A percentile compares a stretch with the other conserved stretches of the same genome.
Conservation (phyloP, 2,888 invertebrate species). For the Lasioglossum figueresi region DNA sequence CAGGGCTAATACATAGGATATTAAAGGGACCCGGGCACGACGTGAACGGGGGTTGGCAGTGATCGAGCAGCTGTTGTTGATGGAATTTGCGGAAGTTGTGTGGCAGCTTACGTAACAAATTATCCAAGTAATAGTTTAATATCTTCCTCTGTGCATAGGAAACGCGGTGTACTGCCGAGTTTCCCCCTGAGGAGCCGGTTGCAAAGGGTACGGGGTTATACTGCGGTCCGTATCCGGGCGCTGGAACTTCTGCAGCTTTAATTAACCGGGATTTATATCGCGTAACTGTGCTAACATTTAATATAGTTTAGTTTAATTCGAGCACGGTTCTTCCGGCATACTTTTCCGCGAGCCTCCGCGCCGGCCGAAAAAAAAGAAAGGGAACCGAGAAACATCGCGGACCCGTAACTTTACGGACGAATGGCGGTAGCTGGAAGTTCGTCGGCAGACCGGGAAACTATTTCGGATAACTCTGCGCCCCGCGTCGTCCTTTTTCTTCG, state of each 20-base stretch:
- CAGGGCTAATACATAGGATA: neutral
- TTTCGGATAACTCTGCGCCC: slow-evolving; percentile 29
- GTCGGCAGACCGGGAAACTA: slow-evolving; percentile 37
- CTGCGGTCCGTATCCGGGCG: slow-evolving; percentile 6
- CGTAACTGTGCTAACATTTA: slow-evolving; percentile 40
- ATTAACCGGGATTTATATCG: slow-evolving; percentile 55
- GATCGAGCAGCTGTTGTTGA: slow-evolving; percentile 56
- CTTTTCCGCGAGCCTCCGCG: slow-evolving; percentile 8
- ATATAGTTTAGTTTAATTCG: slow-evolving; percentile 47
- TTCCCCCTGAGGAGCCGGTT: slow-evolving; percentile 12
- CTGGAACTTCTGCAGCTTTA: slow-evolving; percentile 47
- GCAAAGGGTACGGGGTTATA: slow-evolving; percentile 42
- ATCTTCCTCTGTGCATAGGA: slow-evolving; percentile 45
- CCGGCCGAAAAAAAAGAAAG: slow-evolving; percentile 6
- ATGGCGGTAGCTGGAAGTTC: slow-evolving; percentile 56
- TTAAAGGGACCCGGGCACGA: slow-evolving; percentile 9
- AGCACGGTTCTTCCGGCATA: slow-evolving; percentile 32
- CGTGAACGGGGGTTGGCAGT: slow-evolving; percentile 24
- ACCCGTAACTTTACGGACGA: slow-evolving; percentile 46
- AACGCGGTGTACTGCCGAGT: slow-evolving; percentile 21
- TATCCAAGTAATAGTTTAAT: slow-evolving; percentile 68
- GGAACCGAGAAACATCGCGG: neutral
- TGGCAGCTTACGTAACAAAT: slow-evolving; percentile 64
- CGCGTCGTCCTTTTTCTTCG: slow-evolving; percentile 9
- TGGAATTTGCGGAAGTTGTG: slow-evolving; percentile 54